Percentiles rank a stretch among this genome's conserved stretches.
Conservation (phyloP, 2,113 vertebrate species). For the Crotalus viridis region DNA sequence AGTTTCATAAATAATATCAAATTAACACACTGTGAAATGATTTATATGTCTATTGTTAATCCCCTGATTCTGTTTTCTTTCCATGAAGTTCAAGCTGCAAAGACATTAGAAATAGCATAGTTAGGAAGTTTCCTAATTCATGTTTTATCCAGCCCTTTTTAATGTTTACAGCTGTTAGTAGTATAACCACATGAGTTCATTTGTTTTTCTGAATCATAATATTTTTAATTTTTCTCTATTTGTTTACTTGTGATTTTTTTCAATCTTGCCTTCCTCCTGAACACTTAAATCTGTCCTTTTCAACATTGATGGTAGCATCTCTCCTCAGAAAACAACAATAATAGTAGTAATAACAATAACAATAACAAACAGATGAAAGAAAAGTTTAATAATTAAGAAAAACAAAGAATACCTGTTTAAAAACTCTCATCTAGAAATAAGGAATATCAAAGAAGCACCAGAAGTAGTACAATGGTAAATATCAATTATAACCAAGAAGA, state of each 20-base stretch:
- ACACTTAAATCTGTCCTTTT: background rate
- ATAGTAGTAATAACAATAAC: background rate
- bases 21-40: conserved; percentile 32
- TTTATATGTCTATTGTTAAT: background rate
- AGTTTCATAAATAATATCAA: conserved; percentile 18
- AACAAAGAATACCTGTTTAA: background rate
- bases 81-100: background rate
- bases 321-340: background rate
- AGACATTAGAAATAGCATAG: background rate
- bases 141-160: background rate
- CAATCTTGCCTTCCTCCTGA: background rate
- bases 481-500: background rate
- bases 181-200: background rate
- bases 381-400: background rate
- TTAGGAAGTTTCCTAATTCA: too few relatives aligned
- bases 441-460: background rate
- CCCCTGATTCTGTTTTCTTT: background rate
- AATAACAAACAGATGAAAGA: background rate
- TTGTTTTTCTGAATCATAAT: background rate
- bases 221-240: background rate
- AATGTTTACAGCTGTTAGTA: background rate
- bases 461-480: background rate
- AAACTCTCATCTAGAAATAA: background rate
- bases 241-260: background rate
- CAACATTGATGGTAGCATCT: background rate